Evolutionary conservation across 2,797 vertebrate species (phyloP).

Genomic region (Pyrocephalus nanus): DNA sequence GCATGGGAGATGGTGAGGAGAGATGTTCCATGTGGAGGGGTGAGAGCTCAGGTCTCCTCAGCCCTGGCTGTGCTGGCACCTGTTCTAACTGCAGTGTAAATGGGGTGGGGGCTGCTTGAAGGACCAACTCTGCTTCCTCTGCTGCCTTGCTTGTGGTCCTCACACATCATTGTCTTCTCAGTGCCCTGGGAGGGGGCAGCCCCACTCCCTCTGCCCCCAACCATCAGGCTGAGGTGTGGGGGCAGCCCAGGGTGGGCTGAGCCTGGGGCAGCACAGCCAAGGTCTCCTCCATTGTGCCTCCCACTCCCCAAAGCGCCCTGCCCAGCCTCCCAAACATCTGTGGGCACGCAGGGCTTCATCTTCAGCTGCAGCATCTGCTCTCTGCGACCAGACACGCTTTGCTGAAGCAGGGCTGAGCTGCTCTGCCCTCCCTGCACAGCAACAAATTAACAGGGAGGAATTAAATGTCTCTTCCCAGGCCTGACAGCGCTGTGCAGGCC

Average conservation of each 20-base stretch:
- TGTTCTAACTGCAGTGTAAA: neutral
- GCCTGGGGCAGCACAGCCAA: neutral
- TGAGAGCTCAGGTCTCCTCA: neutral
- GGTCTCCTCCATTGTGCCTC: neutral
- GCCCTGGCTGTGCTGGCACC: neutral
- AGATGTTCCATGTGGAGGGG: neutral
- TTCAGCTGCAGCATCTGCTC: neutral
- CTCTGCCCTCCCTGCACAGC: neutral
- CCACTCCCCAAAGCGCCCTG: neutral
- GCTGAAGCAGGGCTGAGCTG: neutral
- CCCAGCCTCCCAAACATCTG: neutral
- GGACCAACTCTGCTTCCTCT: neutral
- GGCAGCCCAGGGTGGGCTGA: neutral
- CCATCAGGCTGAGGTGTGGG: accelerated
- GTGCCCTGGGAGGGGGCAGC: neutral
- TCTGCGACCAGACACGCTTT: neutral
- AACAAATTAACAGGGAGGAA: neutral
- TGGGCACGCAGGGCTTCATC: accelerated
- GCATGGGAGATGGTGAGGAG: neutral
- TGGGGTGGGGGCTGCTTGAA: neutral
- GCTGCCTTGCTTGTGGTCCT: neutral
- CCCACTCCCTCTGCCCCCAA: neutral
- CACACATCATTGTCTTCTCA: neutral
- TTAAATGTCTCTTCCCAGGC: neutral
- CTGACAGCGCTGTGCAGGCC: neutral